Evolutionary conservation across 2,113 vertebrate species (phyloP).

Genomic region (Heteronetta atricapilla): DNA sequence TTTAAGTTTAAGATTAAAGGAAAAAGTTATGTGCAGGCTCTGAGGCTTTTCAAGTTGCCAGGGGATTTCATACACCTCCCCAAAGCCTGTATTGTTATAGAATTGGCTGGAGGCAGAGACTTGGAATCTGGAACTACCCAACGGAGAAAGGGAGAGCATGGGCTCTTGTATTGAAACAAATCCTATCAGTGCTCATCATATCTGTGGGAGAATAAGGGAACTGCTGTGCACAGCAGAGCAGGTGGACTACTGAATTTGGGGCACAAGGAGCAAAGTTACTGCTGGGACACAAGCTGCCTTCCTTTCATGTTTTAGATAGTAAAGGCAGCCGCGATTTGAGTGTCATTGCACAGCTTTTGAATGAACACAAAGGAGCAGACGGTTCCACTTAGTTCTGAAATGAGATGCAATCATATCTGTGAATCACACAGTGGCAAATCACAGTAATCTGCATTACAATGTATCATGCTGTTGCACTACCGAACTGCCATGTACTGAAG

Average conservation of each 20-base stretch:
- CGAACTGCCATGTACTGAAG: conserved; percentile 29
- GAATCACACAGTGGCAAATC: conserved; percentile 68
- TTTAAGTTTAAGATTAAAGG: neutral
- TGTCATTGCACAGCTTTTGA: conserved; percentile 48
- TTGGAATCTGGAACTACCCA: neutral
- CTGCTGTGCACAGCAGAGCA: neutral
- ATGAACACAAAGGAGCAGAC: conserved; percentile 70
- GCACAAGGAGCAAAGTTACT: neutral
- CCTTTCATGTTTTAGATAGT: conserved; percentile 42
- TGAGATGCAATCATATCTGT: conserved; percentile 75
- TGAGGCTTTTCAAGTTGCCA: neutral
- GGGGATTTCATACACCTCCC: neutral
- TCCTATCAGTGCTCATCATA: neutral
- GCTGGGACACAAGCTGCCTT: conserved; percentile 15
- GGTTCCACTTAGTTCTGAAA: conserved; percentile 73
- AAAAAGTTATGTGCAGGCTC: neutral
- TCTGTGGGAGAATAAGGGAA: neutral
- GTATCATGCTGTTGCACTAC: conserved; percentile 37
- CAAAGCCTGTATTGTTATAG: neutral
- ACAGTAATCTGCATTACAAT: conserved; percentile 70
- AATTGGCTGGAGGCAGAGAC: neutral
- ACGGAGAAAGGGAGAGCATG: neutral
- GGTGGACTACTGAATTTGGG: neutral
- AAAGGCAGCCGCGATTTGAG: conserved; percentile 62
- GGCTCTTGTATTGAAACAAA: conserved; percentile 13